Evolutionary conservation across 2,113 vertebrate species (phyloP), one percentile per base, ranked within the genome.

Genomic region (Formicarius rufipectus): DNA sequence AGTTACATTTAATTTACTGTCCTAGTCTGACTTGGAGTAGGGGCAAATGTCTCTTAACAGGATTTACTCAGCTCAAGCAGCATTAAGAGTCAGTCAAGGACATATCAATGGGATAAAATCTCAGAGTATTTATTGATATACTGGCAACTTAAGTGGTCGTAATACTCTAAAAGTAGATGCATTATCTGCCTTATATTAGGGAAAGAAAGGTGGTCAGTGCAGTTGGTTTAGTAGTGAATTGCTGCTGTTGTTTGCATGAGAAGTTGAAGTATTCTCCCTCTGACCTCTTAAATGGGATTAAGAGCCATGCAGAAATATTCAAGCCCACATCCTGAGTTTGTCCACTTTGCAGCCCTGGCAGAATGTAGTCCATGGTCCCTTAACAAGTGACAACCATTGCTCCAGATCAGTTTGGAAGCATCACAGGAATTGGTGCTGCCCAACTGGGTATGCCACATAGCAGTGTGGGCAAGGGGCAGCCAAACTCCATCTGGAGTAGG

Each of bases 41-140:
- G 67, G 90, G 44, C 84, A 96, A 95, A 96, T 80, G 77, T 93
- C 84, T 96, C 64, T 93, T 93, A 96, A 96, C 68, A 89, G 64
- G 94, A 95, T 95, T 95, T 92, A 78, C 33, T 63, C 35, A 37
- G 77, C 64, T 94, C 52, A 75, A 82, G 77, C 91, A 92, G 84
- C 73, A 84, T 95, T 95, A 91, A 84, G 96, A 95, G 94, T 95
- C 76, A 86, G 74, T 84, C 86, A 89, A 92, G 96, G 95, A 77
- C 83, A 25, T 71, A 84, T 30, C 45, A 86, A 45, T 93, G 0
- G 0, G 69, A 68, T 89, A 86, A 77, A 89, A 90, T 81, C 50
- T 67, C 33, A 20, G 50, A 45, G 31, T 77, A 63, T 27, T 73
- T 96, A 78, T 37, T 93, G 95, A 77, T 79, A 82, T 82, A 94